Evolutionary conservation across 2,888 invertebrate genomes (phyloP).

Genomic region (Siphonodentalium dalli): DNA sequence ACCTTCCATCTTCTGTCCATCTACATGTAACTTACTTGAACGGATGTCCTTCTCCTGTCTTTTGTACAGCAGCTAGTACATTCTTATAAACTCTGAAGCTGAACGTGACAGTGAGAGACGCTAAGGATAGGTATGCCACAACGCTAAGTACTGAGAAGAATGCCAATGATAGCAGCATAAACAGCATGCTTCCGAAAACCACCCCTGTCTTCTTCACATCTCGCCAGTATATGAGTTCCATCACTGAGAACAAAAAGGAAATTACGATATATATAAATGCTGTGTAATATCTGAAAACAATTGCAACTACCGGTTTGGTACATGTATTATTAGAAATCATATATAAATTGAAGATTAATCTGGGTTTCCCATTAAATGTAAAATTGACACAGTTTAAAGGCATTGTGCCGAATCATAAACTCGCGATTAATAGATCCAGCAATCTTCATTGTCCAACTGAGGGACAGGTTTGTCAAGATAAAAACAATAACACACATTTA

Average conservation of each 20-base stretch:
- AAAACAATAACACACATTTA: too few species aligned
- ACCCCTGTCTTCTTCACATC: constrained; percentile 92
- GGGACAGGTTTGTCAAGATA: too few species aligned
- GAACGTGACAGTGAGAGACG: constrained; percentile 84
- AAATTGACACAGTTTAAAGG: too few species aligned
- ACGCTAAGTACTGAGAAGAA: constrained; percentile 96
- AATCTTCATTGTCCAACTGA: too few species aligned
- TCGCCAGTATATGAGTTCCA: constrained; percentile 97
- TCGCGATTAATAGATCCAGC: too few species aligned
- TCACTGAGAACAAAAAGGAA: constrained; percentile 68
- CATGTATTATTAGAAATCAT: too few species aligned
- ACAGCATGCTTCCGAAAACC: constrained; percentile 88
- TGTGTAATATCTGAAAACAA: too few species aligned
- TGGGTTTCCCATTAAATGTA: too few species aligned
- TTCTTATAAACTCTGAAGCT: constrained; percentile 96
- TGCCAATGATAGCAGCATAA: constrained; percentile 89
- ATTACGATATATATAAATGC: too few species aligned
- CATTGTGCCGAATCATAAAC: too few species aligned
- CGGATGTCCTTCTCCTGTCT: constrained; percentile 92
- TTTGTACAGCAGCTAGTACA: constrained; percentile 93
- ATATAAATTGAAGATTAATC: too few species aligned
- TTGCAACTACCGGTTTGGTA: too few species aligned
- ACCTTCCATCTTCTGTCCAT: background rate
- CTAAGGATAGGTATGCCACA: constrained; percentile 88
- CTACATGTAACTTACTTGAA: constrained; percentile 90